Evolutionary conservation across 2,113 vertebrate genomes (phyloP), one percentile per base, ranked within the genome.

Genomic region (Daphoenositta chrysoptera): DNA sequence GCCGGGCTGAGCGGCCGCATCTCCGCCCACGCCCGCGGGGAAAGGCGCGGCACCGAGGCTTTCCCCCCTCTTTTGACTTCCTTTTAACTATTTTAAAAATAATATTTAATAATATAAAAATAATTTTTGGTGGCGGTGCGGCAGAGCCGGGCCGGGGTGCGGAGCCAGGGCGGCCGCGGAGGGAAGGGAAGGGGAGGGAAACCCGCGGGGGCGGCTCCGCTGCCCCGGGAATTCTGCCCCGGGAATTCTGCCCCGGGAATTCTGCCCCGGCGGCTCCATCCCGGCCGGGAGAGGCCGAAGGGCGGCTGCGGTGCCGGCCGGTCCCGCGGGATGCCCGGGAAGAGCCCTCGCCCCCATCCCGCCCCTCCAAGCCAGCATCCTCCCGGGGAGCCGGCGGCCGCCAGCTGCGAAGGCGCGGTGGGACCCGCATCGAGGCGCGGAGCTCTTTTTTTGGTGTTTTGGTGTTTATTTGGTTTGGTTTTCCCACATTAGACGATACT

Each of bases 1-100:
- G 22, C 87, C 1, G 79, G 21, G 63, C 82, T 20, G 53, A 39
- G 70, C 40, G 44, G 24, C 19, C 26, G 44, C 79, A 7, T 51
- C 79, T 31, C 83, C 15, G 26, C 76, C 17, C 69, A 20, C 12
- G 10, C 30, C 63, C 45, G 66, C 21, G 70, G 77, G 71, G 45
- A 33, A 61, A 45, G 65, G 72, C 47, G 20, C 68, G 19, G 72
- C 73, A 33, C 17, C 8, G 24, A 54, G 26, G 5, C 21, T 40
- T 76, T 19, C 0, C 5, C 5, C 11, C 14, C 7, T 17, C 6
- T 26, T 75, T 11, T 9, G 1, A 30, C 27, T 37, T 27, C 13
- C 16, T 19, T 53, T 70, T 21, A 15, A 40, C 42, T 16, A 13
- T 69, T n/a, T 51, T 21, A 15, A 3, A 1, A 28, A 31, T 13